Percentiles rank a stretch among this genome's conserved stretches.
phyloP scores from a whole-genome alignment of 2,797 vertebrate genomes.

The Picus viridis region DNA sequence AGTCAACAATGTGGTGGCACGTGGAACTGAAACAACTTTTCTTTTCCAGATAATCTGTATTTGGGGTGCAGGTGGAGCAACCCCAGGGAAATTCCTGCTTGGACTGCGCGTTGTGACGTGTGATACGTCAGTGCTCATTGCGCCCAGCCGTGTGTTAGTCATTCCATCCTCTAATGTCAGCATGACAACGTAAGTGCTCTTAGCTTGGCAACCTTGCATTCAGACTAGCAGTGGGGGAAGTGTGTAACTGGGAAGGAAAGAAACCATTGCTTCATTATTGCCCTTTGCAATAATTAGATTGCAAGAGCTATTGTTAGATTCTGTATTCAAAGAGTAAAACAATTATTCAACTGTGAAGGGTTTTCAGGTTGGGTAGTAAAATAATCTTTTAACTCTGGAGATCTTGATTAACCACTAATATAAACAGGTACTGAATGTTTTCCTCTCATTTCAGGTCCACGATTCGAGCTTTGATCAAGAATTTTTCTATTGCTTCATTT shows the following conservation, averaged over 20 bases:
- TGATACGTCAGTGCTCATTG: conserved; percentile 92
- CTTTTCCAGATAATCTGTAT: conserved; percentile 92
- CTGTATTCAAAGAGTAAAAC: neutral
- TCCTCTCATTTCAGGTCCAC: conserved; percentile 86
- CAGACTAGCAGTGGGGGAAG: neutral
- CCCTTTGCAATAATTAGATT: neutral
- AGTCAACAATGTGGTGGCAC: accelerated
- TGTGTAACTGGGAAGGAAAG: neutral
- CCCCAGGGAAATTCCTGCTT: conserved; percentile 95
- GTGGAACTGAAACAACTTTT: neutral
- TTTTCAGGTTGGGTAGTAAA: neutral
- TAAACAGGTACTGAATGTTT: neutral
- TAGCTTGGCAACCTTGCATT: neutral
- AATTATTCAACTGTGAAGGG: accelerated
- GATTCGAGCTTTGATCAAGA: conserved; percentile 97
- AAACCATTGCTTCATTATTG: neutral
- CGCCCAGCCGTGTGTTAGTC: conserved; percentile 93
- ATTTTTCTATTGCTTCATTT: conserved; percentile 99
- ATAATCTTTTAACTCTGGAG: neutral
- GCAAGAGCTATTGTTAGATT: neutral
- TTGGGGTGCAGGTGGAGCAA: conserved; percentile 97
- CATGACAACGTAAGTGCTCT: conserved; percentile 92
- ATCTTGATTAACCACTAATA: neutral
- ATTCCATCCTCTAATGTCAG: conserved; percentile 95
- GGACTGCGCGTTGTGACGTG: conserved; percentile 95